Evolutionary conservation across 2,797 vertebrate species (phyloP).

Genomic region (Pogonophryne albipinna): DNA sequence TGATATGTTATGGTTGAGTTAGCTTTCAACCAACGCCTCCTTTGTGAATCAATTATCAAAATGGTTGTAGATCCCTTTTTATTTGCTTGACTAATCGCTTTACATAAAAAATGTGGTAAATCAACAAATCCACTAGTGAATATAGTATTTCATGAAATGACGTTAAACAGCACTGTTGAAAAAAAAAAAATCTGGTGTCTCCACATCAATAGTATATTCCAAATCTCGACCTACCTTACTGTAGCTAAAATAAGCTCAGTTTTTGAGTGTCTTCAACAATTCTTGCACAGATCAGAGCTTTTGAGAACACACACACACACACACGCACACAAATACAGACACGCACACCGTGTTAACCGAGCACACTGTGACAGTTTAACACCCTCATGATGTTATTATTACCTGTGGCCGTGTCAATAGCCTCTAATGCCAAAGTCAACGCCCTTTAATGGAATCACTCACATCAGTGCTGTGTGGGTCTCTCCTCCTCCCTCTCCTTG

Average conservation of each 20-base stretch:
- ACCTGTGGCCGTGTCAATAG: conserved; percentile 77
- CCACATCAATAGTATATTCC: not conserved
- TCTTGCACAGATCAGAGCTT: conserved; percentile 9
- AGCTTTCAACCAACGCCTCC: not conserved
- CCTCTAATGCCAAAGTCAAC: conserved; percentile 74
- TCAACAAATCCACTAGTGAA: not conserved
- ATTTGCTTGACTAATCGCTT: not conserved
- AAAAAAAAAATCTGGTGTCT: not conserved
- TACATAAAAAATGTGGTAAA: not conserved
- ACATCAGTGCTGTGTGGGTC: conserved; percentile 36
- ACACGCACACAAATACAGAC: conserved; percentile 4
- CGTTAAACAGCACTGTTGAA: not conserved
- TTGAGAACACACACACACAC: not conserved
- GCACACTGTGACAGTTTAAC: conserved; percentile 72
- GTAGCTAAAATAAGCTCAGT: too few relatives aligned
- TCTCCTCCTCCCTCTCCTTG: conserved; percentile 54
- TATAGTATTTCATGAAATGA: not conserved
- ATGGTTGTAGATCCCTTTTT: not conserved
- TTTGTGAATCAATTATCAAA: not conserved
- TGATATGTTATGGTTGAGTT: not conserved
- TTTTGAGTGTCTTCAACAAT: conserved; percentile 4
- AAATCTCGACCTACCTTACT: not conserved
- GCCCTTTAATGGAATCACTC: conserved; percentile 73
- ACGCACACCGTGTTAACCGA: conserved; percentile 36
- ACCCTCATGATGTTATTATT: conserved; percentile 78